Base-by-base conservation (phyloP, 2,888 invertebrate genomes). In the Drosophila phalerata region DNA sequence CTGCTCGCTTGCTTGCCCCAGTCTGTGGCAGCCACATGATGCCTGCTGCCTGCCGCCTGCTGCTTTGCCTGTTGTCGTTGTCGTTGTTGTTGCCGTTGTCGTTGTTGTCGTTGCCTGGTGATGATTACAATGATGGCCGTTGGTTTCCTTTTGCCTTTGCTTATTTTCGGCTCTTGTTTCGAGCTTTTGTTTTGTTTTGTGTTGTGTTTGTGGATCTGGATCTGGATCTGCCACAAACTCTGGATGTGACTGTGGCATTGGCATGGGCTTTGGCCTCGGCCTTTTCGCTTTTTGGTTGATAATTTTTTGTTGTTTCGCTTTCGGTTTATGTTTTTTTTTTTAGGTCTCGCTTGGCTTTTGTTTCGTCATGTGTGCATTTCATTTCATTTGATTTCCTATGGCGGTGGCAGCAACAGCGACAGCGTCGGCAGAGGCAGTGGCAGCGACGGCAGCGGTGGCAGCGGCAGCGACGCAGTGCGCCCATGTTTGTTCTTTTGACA, bases 401-500 rank as follows among this genome's bases (percentile, higher is more conserved):
- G 88, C 77, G 77, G 88, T 72, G 71, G 69, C 67, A 28, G 61
- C 62, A 76, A 49, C 45, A 42, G 37, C 56, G 30, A 48, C 74
- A 43, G 60, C n/a, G n/a, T n/a, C n/a, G n/a, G 25, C 25, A 5
- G 25, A 2, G 25, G 25, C 25, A 5, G 25, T 5, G 5, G 25
- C 25, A 5, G 2, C 25, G 25, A 25, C 25, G 5, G 25, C 5
- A 8, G 28, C 28, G 1, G 28, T 38, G 34, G 55, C 48, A 55
- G 28, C 55, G 34, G 51, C 74, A 55, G 73, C 78, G 65, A 65
- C 74, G 63, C 77, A 74, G 84, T 85, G 89, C 90, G 91, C 91
- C 90, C 90, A 91, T 90, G 91, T 91, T 91, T 91, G 91, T 91
- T 91, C 90, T 88, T 90, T 90, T 92, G 92, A 91, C 92, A 92